Conservation (phyloP, 2,797 vertebrate genomes). For the Coilia nasus region DNA sequence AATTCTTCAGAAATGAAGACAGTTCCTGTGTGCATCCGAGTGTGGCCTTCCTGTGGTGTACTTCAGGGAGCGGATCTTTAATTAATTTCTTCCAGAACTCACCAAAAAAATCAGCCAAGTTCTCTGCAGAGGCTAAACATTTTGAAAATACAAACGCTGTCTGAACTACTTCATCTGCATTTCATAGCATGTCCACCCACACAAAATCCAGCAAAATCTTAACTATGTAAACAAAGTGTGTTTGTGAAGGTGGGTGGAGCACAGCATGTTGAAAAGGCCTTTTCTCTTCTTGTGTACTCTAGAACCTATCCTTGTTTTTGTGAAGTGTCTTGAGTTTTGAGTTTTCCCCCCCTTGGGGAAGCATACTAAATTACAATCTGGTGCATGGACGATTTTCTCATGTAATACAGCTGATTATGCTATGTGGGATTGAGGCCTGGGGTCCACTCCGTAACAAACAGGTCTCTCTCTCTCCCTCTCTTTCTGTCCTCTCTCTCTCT, state of each 20-base stretch:
- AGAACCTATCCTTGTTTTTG: too few species aligned
- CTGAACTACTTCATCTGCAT: background rate
- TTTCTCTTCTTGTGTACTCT: too few species aligned
- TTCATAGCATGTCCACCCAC: background rate
- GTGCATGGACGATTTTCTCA: too few species aligned
- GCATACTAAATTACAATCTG: too few species aligned
- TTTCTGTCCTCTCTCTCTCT: too few species aligned
- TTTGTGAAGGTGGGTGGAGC: background rate
- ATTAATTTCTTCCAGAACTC: background rate
- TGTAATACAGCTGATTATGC: too few species aligned
- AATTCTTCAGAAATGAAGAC: background rate
- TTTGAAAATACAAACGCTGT: background rate
- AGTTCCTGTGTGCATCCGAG: conserved; percentile 1
- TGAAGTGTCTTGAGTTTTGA: too few species aligned
- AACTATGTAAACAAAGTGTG: conserved; percentile 21
- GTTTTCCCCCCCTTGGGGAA: background rate
- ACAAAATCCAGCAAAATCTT: background rate
- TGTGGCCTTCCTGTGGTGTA: background rate
- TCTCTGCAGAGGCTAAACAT: background rate
- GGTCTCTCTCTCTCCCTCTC: too few species aligned
- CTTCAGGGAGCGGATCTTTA: background rate
- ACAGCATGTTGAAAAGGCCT: background rate
- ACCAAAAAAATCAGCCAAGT: background rate
- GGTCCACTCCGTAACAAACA: too few species aligned
- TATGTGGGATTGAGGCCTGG: too few species aligned